Evolutionary conservation across 2,888 invertebrate species (phyloP), one percentile per base, ranked within the genome.

Genomic region (Pseudococcus jackbeardsleyi): DNA sequence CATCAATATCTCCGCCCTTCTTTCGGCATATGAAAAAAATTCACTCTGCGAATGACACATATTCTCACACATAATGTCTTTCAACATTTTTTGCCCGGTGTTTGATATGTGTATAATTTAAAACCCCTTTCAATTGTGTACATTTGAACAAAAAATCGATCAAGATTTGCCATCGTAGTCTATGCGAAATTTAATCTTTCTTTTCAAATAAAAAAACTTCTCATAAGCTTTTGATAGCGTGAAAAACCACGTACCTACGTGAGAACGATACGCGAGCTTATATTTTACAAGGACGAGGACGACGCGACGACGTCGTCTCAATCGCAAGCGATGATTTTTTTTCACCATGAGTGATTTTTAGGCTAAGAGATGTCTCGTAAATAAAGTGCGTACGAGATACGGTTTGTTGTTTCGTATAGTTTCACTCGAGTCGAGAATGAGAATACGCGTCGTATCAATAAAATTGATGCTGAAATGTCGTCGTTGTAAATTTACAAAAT

Each of bases 181-280:
- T n/a, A 42, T 12, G 79, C 8, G 39, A 79, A 79, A 42, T 42
- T 72, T 72, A 72, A 72, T 79, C 79, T 79, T 79, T 79, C 42
- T 39, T 79, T 79, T n/a, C 79, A 39, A 79, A 42, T 79, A 33
- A 79, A 79, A 79, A 79, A 79, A 79, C 42, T 39, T 79, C 79
- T 79, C 42, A 79, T 79, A 79, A 79, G 79, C 79, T 79, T 79
- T 79, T 42, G 79, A 79, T 42, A 19, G 42, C 42, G 79, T 39
- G 79, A 79, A 79, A 79, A 79, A 79, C 79, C 79, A 79, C 79
- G 79, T 79, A 79, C 72, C 59, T 59, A 59, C 68, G 68, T 72
- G 68, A 72, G 33, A 72, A 12, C 68, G 33, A 33, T 33, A 26
- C 68, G 12, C 22, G 33, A 72, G 68, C 33, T 72, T 72, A 15